Evolutionary conservation across 2,888 invertebrate species (phyloP).

Genomic region (Latrodectus hesperus): DNA sequence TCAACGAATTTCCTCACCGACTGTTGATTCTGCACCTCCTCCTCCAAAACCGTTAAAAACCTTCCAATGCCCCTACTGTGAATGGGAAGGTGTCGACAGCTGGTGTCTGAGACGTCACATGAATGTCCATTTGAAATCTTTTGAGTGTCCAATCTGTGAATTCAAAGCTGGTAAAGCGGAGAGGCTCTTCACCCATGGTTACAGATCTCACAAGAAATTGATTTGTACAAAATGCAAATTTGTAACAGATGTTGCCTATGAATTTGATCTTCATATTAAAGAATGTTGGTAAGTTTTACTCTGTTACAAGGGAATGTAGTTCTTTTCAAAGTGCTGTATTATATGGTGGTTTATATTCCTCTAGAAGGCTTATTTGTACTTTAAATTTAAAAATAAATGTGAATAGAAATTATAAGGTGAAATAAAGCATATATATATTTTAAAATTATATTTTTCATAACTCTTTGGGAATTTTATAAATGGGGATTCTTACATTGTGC

Average conservation of each 20-base stretch:
- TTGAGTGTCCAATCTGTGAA: conserved; percentile 91
- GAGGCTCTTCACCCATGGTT: conserved; percentile 89
- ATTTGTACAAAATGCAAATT: conserved; percentile 92
- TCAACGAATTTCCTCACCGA: conserved; percentile 19
- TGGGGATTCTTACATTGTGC: too few species aligned
- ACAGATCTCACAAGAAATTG: conserved; percentile 93
- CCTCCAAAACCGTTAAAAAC: conserved; percentile 77
- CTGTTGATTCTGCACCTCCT: conserved; percentile 14
- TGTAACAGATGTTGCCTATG: conserved; percentile 87
- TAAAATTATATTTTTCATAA: too few species aligned
- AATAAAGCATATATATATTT: too few species aligned
- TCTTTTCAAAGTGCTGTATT: too few species aligned
- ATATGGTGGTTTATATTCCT: too few species aligned
- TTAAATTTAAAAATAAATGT: too few species aligned
- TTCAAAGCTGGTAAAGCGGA: conserved; percentile 95
- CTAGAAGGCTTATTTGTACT: too few species aligned
- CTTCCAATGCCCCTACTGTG: conserved; percentile 90
- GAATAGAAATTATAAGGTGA: too few species aligned
- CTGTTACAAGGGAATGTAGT: too few species aligned
- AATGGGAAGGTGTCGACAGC: conserved; percentile 94
- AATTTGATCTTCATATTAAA: conserved; percentile 83
- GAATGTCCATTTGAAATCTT: conserved; percentile 94
- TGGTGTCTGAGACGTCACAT: conserved; percentile 94
- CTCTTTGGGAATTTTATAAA: too few species aligned
- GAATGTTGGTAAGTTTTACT: conserved; percentile 76